Base-by-base conservation (phyloP, 2,797 vertebrate genomes). In the Sorex maritimensis region DNA sequence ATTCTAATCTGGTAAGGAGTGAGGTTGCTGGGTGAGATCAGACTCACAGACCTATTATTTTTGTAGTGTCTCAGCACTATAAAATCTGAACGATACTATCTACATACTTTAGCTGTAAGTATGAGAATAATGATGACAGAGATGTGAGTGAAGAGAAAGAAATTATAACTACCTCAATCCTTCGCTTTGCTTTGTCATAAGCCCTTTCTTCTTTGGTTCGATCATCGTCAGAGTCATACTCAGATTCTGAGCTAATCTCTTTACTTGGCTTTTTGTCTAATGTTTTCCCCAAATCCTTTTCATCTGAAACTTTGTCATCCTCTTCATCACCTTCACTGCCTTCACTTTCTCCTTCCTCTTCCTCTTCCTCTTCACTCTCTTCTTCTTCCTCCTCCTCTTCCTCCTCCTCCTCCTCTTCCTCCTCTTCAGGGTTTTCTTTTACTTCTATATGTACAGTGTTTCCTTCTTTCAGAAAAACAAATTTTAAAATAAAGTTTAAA, bases 361-460 rank as follows among this genome's bases (percentile, higher is more conserved):
- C 99, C 0, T 98, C 99, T 0, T 99, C 99, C 0, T 99, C 99
- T 0, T 98, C 98, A 77, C 98, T 98, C 34, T 99, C 98, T 0
- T 99, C 99, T 0, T 99, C 99, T 0, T 99, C 98, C 4, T 86
- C 0, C 0, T 98, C 98, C 0, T 98, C 98, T 0, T 98, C 98
- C 0, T 98, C 98, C 0, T 98, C 98, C 0, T 98, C 98, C 1
- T 52, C 49, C 49, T 52, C 49, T 52, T 52, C 49, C 49, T 99
- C 99, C 4, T 98, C 98, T 13, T 98, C 97, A 85, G 97, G 98
- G 77, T 98, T 98, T 93, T 99, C 99, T 97, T 99, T 99, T 86
- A 99, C 99, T 98, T 99, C 99, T 86, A 99, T 99, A 97, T 99
- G 99, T 81, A 99, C 98, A 55, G 99, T 99, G 94, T 99, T 99